Evolutionary conservation across 2,113 vertebrate species (phyloP).

Genomic region (Anarhynchus alexandrinus): DNA sequence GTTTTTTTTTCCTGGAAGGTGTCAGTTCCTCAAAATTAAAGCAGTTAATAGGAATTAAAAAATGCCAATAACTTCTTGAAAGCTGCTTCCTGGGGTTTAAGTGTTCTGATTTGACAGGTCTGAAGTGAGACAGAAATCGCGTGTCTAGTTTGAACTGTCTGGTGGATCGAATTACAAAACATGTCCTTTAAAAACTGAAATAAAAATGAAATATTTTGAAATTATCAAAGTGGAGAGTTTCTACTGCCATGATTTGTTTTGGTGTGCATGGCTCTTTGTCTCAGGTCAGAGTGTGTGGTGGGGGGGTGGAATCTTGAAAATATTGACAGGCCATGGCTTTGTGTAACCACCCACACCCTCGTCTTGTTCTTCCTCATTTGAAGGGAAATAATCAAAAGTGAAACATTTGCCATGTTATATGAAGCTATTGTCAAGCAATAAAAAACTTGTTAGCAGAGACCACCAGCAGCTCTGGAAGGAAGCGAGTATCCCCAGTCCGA

Average conservation of each 20-base stretch:
- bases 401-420: neutral
- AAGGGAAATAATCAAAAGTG: neutral
- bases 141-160: neutral
- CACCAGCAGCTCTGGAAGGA: neutral
- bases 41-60: neutral
- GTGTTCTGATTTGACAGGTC: neutral
- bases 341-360: neutral
- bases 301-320: neutral
- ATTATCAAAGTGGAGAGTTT: neutral
- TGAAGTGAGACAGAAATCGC: neutral
- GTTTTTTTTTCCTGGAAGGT: neutral
- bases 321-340: neutral
- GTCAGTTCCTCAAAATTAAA: neutral
- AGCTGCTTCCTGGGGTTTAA: neutral
- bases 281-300: neutral
- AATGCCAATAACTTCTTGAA: neutral
- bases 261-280: neutral
- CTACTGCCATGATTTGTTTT: neutral
- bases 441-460: neutral
- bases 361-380: neutral
- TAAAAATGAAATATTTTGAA: neutral
- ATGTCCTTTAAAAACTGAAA: neutral
- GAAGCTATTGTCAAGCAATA: neutral
- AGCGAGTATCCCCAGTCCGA: neutral
- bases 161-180: neutral